Evolutionary conservation across 2,797 vertebrate genomes (phyloP).

Genomic region (Spondyliosoma cantharus): DNA sequence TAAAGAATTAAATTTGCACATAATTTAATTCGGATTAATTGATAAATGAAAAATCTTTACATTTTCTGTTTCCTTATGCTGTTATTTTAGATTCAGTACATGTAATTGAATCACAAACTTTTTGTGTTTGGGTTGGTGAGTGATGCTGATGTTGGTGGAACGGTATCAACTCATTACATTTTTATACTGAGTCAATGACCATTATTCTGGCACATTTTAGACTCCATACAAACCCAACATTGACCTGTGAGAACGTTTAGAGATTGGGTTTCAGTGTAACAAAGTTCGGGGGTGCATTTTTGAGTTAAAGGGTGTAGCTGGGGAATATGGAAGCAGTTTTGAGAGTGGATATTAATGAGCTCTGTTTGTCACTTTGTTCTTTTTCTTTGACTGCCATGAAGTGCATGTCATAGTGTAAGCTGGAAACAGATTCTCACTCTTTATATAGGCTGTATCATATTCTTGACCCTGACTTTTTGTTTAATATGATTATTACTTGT

Average conservation of each 20-base stretch:
- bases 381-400: constrained; percentile 56
- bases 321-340: constrained; percentile 9
- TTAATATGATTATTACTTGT: constrained; percentile 71
- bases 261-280: background rate
- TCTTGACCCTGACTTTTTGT: constrained; percentile 63
- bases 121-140: background rate
- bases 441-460: constrained; percentile 69
- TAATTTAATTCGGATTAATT: no score
- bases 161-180: background rate
- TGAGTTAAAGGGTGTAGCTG: constrained; percentile 33
- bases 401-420: constrained; percentile 67
- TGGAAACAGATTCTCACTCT: constrained; percentile 52
- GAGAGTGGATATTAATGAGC: constrained; percentile 36
- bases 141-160: background rate
- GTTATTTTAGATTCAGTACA: no score
- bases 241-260: background rate
- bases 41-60: background rate
- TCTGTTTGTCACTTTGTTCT: constrained; percentile 36
- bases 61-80: background rate
- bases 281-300: background rate
- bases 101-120: background rate
- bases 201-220: constrained; percentile 23
- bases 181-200: background rate
- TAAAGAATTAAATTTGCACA: no score
- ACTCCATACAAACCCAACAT: background rate